phyloP scores from a whole-genome alignment of 2,113 vertebrate genomes.

The Pardalotus punctatus region DNA sequence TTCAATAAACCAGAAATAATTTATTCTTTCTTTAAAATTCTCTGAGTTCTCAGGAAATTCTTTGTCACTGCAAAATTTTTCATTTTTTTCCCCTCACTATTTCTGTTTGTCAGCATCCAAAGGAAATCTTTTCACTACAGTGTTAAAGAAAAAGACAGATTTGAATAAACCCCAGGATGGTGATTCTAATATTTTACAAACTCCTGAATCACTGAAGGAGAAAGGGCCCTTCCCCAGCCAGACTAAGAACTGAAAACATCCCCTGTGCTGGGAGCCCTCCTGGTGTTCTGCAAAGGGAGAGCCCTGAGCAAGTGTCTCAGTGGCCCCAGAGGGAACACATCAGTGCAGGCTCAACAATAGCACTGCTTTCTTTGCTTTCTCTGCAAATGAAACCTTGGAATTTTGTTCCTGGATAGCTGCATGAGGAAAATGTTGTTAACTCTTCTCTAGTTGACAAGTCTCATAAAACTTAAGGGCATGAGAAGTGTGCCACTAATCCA shows the following conservation, averaged over 20 bases:
- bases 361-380: not conserved
- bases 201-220: not conserved
- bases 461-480: accelerated
- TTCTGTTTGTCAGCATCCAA: not conserved
- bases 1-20: not conserved
- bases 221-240: not conserved
- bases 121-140: not conserved
- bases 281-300: not conserved
- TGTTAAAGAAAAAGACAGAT: not conserved
- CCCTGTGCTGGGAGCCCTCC: not conserved
- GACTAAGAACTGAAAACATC: accelerated
- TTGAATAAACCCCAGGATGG: not conserved
- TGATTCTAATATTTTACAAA: not conserved
- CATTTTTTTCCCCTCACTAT: not conserved
- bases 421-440: not conserved
- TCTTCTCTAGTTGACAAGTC: not conserved
- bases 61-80: not conserved
- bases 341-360: not conserved
- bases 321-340: not conserved
- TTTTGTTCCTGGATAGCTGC: not conserved
- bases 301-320: accelerated
- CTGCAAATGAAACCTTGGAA: not conserved
- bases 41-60: not conserved
- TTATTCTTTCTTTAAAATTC: not conserved
- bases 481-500: not conserved